These are phyloP conservation scores for Uloborus plumipes DNA, from an alignment of 2,888 invertebrate species.

Conservation along the genomic window DNA sequence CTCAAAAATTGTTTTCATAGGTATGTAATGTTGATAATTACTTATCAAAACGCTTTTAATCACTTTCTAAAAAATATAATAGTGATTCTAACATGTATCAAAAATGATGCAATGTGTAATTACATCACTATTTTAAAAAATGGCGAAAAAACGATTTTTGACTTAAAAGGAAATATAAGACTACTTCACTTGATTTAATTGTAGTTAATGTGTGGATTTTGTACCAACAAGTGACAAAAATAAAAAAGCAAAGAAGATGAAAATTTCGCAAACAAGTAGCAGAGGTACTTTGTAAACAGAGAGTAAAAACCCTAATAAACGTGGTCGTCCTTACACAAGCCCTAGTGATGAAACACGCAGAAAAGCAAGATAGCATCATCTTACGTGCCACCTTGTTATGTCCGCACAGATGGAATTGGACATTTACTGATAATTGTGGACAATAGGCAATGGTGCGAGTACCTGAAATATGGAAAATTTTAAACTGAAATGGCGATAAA, in stretches of 20 bases:
- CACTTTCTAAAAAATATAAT: constrained; percentile 69
- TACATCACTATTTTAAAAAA: too few species aligned
- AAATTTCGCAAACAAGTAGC: background rate
- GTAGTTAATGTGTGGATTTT: constrained; percentile 2
- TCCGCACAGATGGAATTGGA: constrained; percentile 5
- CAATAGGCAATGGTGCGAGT: background rate
- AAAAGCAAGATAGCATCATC: background rate
- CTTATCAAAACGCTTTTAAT: constrained; percentile 70
- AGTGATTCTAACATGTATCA: constrained; percentile 24
- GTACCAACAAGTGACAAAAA: background rate
- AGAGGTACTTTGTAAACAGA: too few species aligned
- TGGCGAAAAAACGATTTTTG: too few species aligned
- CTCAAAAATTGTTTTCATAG: background rate
- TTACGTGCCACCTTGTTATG: constrained; percentile 6
- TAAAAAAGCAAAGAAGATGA: background rate
- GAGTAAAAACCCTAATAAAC: constrained; percentile 1
- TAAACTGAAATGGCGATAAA: constrained; percentile 1
- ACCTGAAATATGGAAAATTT: constrained; percentile 2
- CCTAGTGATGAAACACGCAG: background rate
- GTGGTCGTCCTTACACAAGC: background rate
- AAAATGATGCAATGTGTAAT: background rate
- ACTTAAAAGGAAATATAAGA: too few species aligned
- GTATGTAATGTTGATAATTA: background rate
- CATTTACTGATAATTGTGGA: constrained; percentile 5
- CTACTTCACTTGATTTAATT: background rate